Evolutionary conservation across 2,888 invertebrate genomes (phyloP), one percentile per base, ranked within the genome.

Genomic region (Lochmaea crataegi): DNA sequence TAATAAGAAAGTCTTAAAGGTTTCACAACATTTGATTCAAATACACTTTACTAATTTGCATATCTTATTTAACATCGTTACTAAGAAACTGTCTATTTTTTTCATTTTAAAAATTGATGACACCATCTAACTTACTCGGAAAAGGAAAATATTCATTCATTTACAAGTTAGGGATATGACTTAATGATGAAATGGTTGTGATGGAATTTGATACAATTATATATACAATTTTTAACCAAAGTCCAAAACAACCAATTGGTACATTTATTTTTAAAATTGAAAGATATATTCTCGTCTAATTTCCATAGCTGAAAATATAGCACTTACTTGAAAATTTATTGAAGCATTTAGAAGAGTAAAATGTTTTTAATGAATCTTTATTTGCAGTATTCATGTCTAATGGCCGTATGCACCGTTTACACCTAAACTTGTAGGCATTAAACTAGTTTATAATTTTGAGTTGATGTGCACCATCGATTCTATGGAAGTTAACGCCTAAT

Each of bases 11-110:
- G 69, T 69, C 63, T 69, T 69, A 63, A 68, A 63, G 61, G 61
- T 69, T 69, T 69, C 69, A 69, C 69, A 63, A 69, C 69, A 69
- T 69, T 69, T 69, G 69, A 69, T 69, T 69, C 69, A 69, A 69
- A 69, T 69, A 69, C 69, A 69, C 61, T 69, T 61, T 53, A 63
- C 69, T 69, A 69, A 41, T 53, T 61, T 69, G 69, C 63, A 61
- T 69, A 69, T 69, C 69, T 63, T 69, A 69, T 69, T 69, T 69
- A 63, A 69, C 61, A 61, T 48, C 63, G 63, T 61, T 69, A 63
- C 61, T 63, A 63, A 41, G 69, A 69, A 67, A 69, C 61, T 63
- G 69, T 69, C 69, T 69, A 69, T 69, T 61, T 68, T 22, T 64
- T 69, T 69, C 69, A 69, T 69, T 69, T 69, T 69, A 63, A 63